A percentile compares a stretch with the other conserved stretches of the same genome.
Evolutionary conservation across 1,140 invertebrate genomes (phyloP).

Genomic region (Pachypeltis micranthus): DNA sequence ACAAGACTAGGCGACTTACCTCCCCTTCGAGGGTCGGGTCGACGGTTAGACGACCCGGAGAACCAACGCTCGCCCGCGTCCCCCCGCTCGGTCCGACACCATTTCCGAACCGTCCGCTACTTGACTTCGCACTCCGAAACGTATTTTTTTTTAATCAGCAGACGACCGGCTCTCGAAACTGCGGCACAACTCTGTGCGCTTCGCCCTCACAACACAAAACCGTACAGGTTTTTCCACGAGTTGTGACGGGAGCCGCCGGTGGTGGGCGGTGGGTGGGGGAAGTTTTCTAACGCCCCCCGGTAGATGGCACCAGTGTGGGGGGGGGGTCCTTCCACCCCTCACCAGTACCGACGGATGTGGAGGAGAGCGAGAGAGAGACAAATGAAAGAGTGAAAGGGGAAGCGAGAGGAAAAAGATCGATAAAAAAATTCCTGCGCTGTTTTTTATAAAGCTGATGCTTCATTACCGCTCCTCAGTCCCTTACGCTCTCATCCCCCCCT

Average conservation of each 20-base stretch:
- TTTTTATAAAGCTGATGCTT: slow-evolving; percentile 28
- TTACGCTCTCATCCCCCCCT: not conserved
- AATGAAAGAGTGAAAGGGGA: not conserved
- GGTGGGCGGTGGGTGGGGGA: not conserved
- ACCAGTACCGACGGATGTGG: not conserved
- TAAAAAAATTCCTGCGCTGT: slow-evolving; percentile 31
- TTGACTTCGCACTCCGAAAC: not conserved
- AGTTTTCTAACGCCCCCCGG: slow-evolving; percentile 3
- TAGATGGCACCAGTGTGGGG: slow-evolving; percentile 14
- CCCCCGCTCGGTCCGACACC: too few species aligned
- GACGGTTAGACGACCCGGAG: not conserved
- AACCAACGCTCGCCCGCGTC: not conserved
- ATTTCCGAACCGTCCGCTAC: too few species aligned
- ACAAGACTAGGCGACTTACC: slow-evolving; percentile 3
- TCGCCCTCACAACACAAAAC: slow-evolving; percentile 9
- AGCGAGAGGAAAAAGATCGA: slow-evolving; percentile 26
- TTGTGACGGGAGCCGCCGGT: not conserved
- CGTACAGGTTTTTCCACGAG: slow-evolving; percentile 2
- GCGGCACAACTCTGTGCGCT: not conserved
- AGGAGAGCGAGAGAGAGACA: not conserved
- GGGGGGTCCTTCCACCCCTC: not conserved
- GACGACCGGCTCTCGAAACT: not conserved
- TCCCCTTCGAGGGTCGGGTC: not conserved
- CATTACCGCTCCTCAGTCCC: slow-evolving; percentile 21
- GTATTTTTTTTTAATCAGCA: not conserved